Conservation (phyloP, 2,113 vertebrate genomes). For the Columba janthina region DNA sequence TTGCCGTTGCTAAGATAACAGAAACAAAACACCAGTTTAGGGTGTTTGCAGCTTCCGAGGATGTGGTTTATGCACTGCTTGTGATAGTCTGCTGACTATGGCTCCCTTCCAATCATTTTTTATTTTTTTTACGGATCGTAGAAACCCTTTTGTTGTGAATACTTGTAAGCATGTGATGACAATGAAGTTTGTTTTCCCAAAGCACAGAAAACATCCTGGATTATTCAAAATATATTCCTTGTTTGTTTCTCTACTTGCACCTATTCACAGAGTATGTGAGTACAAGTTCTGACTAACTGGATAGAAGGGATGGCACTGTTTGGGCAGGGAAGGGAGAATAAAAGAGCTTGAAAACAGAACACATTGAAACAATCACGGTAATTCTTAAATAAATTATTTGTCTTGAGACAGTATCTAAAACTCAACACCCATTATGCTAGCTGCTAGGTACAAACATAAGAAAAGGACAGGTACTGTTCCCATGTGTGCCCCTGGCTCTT, state of each 20-base stretch:
- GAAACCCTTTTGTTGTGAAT: slow-evolving; percentile 37
- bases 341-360: background rate
- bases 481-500: background rate
- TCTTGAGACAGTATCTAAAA: background rate
- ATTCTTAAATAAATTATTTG: background rate
- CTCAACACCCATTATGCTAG: background rate
- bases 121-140: background rate
- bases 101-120: slow-evolving; percentile 7
- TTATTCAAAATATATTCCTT: background rate
- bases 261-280: background rate
- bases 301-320: background rate
- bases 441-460: background rate
- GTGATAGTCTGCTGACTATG: slow-evolving; percentile 16
- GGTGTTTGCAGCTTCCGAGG: slow-evolving; percentile 47
- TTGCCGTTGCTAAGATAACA: slow-evolving; percentile 53
- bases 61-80: slow-evolving; percentile 6
- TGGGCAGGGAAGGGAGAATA: background rate
- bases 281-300: background rate
- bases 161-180: background rate
- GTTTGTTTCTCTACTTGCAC: slow-evolving; percentile 13
- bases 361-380: background rate
- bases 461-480: background rate
- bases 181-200: slow-evolving; percentile 19
- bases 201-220: background rate
- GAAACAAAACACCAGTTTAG: slow-evolving; percentile 47